Base-by-base conservation (phyloP, 1,140 invertebrate genomes). In the Melanaphis sacchari region DNA sequence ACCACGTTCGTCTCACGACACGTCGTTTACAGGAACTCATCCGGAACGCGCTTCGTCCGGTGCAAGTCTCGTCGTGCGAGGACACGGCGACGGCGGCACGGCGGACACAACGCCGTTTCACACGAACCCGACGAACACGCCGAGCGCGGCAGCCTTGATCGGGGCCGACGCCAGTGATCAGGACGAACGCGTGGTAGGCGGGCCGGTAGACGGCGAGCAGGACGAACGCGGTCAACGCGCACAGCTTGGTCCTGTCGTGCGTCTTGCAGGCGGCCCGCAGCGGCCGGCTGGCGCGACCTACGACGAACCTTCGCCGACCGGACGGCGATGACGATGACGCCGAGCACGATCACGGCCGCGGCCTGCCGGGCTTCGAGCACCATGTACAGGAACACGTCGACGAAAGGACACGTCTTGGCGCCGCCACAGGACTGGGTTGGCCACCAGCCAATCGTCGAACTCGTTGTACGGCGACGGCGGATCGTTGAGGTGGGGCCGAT, bases 81-180 rank as follows among this genome's bases (percentile, higher is more conserved):
- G n/a, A n/a, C n/a, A n/a, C n/a, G n/a, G n/a, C n/a, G n/a, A n/a
- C n/a, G n/a, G n/a, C n/a, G n/a, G n/a, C n/a, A n/a, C n/a, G n/a
- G n/a, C n/a, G n/a, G n/a, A n/a, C n/a, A n/a, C n/a, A n/a, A n/a
- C n/a, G n/a, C n/a, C n/a, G n/a, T n/a, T n/a, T 24, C 8, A 54
- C 7, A 26, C 0, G 7, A 26, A 26, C 0, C 6, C 0, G 24
- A 26, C 24, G 24, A 26, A 0, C 0, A 54, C 6, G 52, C 24
- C 26, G 24, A 54, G 52, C 7, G 24, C 52, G 52, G 24, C 24
- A 8, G 52, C 24, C 24, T 26, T 8, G 24, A 54, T 7, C 24
- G 2, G 0, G 52, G 24, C 24, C 24, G 26, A 6, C 7, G 52
- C 7, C 24, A 7, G 26, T 26, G 52, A 59, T 15, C 54, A 31